Evolutionary conservation across 2,797 vertebrate species (phyloP).

Genomic region (Enteromius afrohamiltoni): DNA sequence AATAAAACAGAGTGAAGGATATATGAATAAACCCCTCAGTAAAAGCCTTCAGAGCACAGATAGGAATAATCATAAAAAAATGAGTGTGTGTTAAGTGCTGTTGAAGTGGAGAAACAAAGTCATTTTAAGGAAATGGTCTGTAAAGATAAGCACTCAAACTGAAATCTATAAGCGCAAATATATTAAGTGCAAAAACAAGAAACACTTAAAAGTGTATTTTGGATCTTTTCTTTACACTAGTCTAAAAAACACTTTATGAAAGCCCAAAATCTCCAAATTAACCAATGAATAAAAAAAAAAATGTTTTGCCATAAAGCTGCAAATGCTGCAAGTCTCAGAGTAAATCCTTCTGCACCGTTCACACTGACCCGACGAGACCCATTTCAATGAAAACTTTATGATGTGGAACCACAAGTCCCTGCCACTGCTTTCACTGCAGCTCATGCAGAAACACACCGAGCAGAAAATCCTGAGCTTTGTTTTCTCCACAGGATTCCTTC

Average conservation of each 20-base stretch:
- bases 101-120: not conserved
- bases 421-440: constrained; percentile 1
- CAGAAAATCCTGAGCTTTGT: not conserved
- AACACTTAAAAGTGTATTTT: not conserved
- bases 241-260: not conserved
- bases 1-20: too few relatives aligned
- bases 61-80: not conserved
- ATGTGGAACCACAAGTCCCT: not conserved
- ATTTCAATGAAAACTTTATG: not conserved
- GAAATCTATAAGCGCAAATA: not conserved
- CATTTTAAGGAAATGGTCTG: not conserved
- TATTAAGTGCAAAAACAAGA: not conserved
- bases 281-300: not conserved
- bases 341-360: not conserved
- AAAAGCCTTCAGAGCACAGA: not conserved
- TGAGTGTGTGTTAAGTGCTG: not conserved
- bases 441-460: constrained; percentile 33
- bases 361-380: not conserved
- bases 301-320: not conserved
- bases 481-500: not conserved
- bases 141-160: not conserved
- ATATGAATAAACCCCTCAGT: not conserved
- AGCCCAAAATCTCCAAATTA: not conserved
- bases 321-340: not conserved
- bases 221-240: not conserved